phyloP scores from a whole-genome alignment of 2,797 vertebrate species.

The Caiman crocodilus region DNA sequence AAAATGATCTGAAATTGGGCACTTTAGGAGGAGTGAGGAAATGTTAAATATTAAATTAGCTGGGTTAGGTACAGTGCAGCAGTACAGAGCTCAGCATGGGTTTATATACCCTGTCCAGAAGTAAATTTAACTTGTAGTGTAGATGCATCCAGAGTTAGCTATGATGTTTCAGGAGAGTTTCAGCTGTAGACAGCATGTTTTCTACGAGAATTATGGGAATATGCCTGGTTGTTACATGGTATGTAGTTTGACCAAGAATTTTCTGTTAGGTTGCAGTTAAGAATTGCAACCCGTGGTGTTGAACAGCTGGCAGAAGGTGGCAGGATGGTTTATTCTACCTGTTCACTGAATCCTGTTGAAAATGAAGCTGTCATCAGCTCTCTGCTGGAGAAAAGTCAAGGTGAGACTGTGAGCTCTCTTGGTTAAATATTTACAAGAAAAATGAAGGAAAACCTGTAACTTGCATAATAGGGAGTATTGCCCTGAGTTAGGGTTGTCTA shows the following conservation, averaged over 20 bases:
- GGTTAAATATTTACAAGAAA: not conserved
- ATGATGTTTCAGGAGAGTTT: not conserved
- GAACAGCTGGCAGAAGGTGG: slow-evolving; percentile 96
- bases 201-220: not conserved
- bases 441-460: not conserved
- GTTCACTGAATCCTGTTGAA: slow-evolving; percentile 95
- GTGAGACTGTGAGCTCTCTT: slow-evolving; percentile 71
- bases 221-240: not conserved
- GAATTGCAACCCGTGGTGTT: slow-evolving; percentile 94
- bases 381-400: slow-evolving; percentile 96
- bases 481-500: not conserved
- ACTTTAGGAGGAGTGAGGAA: not conserved
- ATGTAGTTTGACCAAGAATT: not conserved
- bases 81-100: not conserved
- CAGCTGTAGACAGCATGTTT: not conserved
- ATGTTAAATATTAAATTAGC: too few species aligned
- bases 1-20: not conserved
- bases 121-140: too few species aligned
- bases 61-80: not conserved
- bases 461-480: not conserved
- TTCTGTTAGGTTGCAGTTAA: slow-evolving; percentile 90
- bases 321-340: slow-evolving; percentile 98
- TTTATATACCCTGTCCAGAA: not conserved
- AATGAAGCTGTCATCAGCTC: slow-evolving; percentile 95
- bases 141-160: not conserved